These are phyloP conservation scores for Ammodytes dubius DNA, from an alignment of 2,113 vertebrate species.

Conservation along the genomic window DNA sequence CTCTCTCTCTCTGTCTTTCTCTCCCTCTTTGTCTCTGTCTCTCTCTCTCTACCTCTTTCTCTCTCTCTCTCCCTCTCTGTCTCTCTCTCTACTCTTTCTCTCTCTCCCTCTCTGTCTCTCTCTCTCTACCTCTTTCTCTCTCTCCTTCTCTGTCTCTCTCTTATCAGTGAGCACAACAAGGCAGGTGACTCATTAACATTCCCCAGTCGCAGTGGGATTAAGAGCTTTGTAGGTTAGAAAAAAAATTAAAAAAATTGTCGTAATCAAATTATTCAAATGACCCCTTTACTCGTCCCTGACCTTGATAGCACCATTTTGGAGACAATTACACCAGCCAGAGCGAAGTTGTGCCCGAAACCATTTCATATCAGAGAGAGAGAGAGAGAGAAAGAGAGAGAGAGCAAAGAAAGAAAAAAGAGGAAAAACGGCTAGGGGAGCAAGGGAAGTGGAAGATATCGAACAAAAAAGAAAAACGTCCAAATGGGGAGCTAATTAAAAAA, in stretches of 20 bases:
- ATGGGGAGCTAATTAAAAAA: constrained; percentile 78
- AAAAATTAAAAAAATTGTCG: background rate
- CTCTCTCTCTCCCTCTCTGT: background rate
- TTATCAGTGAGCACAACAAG: constrained; percentile 62
- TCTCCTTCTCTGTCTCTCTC: background rate
- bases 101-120: too few relatives aligned
- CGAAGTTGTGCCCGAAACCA: constrained; percentile 65
- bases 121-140: too few relatives aligned
- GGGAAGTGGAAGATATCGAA: constrained; percentile 50
- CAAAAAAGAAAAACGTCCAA: constrained; percentile 68
- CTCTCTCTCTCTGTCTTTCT: constrained; percentile 34
- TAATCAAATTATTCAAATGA: constrained; percentile 81
- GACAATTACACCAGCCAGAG: constrained; percentile 58
- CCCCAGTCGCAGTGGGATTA: constrained; percentile 67
- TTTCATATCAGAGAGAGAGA: constrained; percentile 61
- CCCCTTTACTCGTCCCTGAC: constrained; percentile 64
- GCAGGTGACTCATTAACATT: constrained; percentile 78
- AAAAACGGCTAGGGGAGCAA: background rate
- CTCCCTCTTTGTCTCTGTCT: constrained; percentile 8
- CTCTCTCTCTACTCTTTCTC: too few relatives aligned
- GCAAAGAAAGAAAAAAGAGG: constrained; percentile 16
- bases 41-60: background rate
- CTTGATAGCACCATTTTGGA: constrained; percentile 67
- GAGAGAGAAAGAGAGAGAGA: background rate
- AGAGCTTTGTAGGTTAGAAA: constrained; percentile 71